Percentiles rank a stretch among this genome's conserved stretches.
Conservation (phyloP, 2,113 vertebrate genomes). For the Pipa parva region DNA sequence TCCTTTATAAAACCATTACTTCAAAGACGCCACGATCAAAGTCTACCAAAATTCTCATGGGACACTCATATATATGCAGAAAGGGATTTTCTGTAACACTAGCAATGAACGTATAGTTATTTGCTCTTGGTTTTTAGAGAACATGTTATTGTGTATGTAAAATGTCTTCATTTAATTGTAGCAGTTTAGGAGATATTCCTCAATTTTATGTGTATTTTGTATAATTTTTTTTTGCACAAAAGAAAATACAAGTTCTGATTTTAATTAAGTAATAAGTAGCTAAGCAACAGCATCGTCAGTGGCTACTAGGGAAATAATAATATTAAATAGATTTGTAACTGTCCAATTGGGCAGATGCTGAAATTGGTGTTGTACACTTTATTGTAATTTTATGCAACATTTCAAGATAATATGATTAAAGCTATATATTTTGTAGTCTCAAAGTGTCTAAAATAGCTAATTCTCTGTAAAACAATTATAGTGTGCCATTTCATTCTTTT, state of each 20-base stretch:
- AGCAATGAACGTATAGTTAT: constrained; percentile 69
- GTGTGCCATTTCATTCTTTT: constrained; percentile 18
- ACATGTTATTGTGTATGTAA: constrained; percentile 49
- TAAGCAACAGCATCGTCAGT: background rate
- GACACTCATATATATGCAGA: constrained; percentile 59
- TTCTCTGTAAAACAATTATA: constrained; percentile 30
- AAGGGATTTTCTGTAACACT: constrained; percentile 59
- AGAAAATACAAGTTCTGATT: constrained; percentile 62
- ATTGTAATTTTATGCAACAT: constrained; percentile 13
- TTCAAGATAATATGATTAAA: constrained; percentile 31
- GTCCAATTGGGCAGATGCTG: constrained; percentile 23
- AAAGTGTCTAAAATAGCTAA: constrained; percentile 20
- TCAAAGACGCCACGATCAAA: constrained; percentile 83
- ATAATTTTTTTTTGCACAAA: constrained; percentile 56
- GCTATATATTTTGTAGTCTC: constrained; percentile 30
- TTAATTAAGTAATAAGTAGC: constrained; percentile 56
- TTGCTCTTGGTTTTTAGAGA: constrained; percentile 59
- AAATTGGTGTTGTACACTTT: constrained; percentile 1
- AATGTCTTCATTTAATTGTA: constrained; percentile 59
- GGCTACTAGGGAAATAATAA: constrained; percentile 1
- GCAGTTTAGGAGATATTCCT: constrained; percentile 53
- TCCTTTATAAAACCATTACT: constrained; percentile 74
- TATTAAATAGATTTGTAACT: constrained; percentile 36
- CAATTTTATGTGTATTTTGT: too few relatives aligned
- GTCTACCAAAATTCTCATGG: constrained; percentile 70